Percentiles rank a stretch among this genome's conserved stretches.
phyloP scores from a whole-genome alignment of 1,140 invertebrate genomes.

The Ptiloglossa arizonensis region DNA sequence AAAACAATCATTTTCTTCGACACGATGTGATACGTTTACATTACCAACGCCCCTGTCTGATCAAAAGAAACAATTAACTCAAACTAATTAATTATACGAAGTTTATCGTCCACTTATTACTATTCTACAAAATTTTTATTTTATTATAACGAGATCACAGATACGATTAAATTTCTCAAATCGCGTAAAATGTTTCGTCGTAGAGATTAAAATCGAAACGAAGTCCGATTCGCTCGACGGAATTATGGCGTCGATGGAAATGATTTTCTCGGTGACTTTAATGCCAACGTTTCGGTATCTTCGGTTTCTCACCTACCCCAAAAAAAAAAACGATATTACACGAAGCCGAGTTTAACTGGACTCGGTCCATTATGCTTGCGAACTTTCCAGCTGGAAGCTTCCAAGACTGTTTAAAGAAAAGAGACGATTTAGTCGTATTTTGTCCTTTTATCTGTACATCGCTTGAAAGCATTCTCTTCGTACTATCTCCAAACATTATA shows the following conservation, averaged over 20 bases:
- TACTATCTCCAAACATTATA: slow-evolving; percentile 55
- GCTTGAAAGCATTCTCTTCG: slow-evolving; percentile 49
- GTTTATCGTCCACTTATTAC: too few relatives aligned
- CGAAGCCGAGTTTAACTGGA: slow-evolving; percentile 14
- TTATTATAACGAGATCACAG: too few relatives aligned
- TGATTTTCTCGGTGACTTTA: not conserved
- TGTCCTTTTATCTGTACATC: slow-evolving; percentile 31
- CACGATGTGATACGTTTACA: too few relatives aligned
- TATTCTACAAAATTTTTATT: too few relatives aligned
- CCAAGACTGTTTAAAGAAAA: slow-evolving; percentile 35
- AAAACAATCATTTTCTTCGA: too few relatives aligned
- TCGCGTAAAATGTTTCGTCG: not conserved
- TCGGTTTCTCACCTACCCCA: not conserved
- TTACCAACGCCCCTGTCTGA: too few relatives aligned
- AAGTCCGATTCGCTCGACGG: too few relatives aligned
- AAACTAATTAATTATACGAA: too few relatives aligned
- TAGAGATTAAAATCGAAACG: not conserved
- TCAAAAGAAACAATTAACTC: too few relatives aligned
- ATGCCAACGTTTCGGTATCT: not conserved
- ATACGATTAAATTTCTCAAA: too few relatives aligned
- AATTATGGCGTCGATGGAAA: not conserved
- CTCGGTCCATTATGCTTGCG: slow-evolving; percentile 16
- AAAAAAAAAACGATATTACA: slow-evolving; percentile 19
- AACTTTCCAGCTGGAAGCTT: slow-evolving; percentile 12
- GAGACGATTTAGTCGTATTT: slow-evolving; percentile 30